These are phyloP conservation scores for Popillia japonica DNA, from an alignment of 1,140 invertebrate genomes.

Conservation along the genomic window DNA sequence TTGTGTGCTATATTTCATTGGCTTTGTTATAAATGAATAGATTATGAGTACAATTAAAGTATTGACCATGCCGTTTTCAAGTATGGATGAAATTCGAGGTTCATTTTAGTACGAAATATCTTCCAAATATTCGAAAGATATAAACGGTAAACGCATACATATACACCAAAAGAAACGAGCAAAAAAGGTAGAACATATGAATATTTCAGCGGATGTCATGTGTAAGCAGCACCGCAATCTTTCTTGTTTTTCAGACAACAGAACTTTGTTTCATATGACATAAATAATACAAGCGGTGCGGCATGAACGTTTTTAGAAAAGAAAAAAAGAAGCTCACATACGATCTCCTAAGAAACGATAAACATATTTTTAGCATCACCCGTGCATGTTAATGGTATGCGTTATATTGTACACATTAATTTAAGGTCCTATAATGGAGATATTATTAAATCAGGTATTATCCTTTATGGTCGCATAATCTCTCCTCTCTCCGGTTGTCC, in stretches of 20 bases:
- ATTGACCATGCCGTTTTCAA: too few relatives aligned
- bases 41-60: too few relatives aligned
- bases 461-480: slow-evolving; percentile 33
- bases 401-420: slow-evolving; percentile 15
- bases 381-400: slow-evolving; percentile 36
- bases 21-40: too few relatives aligned
- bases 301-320: slow-evolving; percentile 24
- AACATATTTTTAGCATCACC: slow-evolving; percentile 38
- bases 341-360: slow-evolving; percentile 35
- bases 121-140: slow-evolving; percentile 18
- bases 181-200: slow-evolving; percentile 26
- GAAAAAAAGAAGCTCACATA: slow-evolving; percentile 25
- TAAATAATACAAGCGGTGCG: slow-evolving; percentile 37
- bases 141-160: neutral
- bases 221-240: slow-evolving; percentile 34
- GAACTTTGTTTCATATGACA: slow-evolving; percentile 36
- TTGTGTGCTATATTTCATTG: too few relatives aligned
- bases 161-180: neutral
- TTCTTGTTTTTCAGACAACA: slow-evolving; percentile 36
- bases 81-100: neutral
- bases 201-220: slow-evolving; percentile 36
- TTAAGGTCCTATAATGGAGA: slow-evolving; percentile 27
- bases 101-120: neutral
- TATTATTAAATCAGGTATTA: slow-evolving; percentile 37
- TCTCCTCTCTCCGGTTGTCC: slow-evolving; percentile 26